Conservation (phyloP, 2,113 vertebrate genomes). For the Cyanistes caeruleus region DNA sequence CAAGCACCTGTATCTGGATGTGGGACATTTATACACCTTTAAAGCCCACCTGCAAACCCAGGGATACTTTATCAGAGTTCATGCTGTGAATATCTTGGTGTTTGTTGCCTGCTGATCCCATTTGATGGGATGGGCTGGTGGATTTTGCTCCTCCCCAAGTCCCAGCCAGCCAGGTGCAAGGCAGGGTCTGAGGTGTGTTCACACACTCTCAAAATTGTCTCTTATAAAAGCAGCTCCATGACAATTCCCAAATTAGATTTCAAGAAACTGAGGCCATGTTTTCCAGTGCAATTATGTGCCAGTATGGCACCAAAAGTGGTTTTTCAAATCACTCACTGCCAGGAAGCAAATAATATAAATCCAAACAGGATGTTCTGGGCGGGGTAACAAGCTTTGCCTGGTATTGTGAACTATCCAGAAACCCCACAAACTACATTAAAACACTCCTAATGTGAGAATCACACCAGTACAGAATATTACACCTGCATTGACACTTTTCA, state of each 20-base stretch:
- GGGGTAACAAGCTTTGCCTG: neutral
- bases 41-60: neutral
- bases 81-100: neutral
- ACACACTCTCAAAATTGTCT: neutral
- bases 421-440: neutral
- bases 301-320: neutral
- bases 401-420: neutral
- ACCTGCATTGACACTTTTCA: neutral
- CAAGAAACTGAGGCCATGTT: neutral
- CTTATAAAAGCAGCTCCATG: neutral
- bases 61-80: neutral
- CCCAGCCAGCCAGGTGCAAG: neutral
- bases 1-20: neutral
- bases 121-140: neutral
- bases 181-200: neutral
- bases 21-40: neutral
- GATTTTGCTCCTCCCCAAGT: neutral
- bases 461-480: neutral
- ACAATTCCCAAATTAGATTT: neutral
- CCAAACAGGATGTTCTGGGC: neutral
- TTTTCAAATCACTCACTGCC: neutral
- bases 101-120: neutral
- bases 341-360: conserved; percentile 26
- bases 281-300: neutral
- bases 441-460: neutral